These are phyloP conservation scores for Strix uralensis DNA, from an alignment of 2,113 vertebrate genomes.

Conservation along the genomic window DNA sequence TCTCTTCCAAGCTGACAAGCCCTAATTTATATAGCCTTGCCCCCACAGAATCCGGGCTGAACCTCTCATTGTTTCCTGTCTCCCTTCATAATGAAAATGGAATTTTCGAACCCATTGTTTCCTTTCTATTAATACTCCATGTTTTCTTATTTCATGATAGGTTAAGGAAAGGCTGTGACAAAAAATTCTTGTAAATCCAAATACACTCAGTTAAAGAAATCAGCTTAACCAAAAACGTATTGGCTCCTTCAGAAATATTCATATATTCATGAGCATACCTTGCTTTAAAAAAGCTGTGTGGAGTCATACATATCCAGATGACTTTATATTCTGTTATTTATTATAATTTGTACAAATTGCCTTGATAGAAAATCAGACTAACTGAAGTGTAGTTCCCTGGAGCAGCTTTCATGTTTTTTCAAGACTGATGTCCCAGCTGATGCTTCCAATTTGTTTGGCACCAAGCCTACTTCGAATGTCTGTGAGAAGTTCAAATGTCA, in stretches of 20 bases:
- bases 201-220: neutral
- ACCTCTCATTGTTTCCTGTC: neutral
- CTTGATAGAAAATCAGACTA: neutral
- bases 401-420: neutral
- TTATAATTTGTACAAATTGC: neutral
- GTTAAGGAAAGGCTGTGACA: neutral
- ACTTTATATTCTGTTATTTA: neutral
- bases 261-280: neutral
- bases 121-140: neutral
- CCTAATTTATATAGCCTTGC: constrained; percentile 26
- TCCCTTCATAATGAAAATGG: neutral
- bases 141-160: neutral
- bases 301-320: neutral
- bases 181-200: neutral
- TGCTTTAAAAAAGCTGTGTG: neutral
- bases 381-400: neutral
- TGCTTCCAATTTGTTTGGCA: neutral
- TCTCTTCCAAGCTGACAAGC: constrained; percentile 51
- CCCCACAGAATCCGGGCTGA: neutral
- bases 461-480: neutral
- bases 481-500: neutral
- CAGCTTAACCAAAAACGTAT: neutral
- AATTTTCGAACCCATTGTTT: constrained; percentile 12
- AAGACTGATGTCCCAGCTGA: neutral
- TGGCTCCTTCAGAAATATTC: neutral